These are phyloP conservation scores for Lycorma delicatula DNA, from an alignment of 1,140 invertebrate genomes.

Conservation along the genomic window DNA sequence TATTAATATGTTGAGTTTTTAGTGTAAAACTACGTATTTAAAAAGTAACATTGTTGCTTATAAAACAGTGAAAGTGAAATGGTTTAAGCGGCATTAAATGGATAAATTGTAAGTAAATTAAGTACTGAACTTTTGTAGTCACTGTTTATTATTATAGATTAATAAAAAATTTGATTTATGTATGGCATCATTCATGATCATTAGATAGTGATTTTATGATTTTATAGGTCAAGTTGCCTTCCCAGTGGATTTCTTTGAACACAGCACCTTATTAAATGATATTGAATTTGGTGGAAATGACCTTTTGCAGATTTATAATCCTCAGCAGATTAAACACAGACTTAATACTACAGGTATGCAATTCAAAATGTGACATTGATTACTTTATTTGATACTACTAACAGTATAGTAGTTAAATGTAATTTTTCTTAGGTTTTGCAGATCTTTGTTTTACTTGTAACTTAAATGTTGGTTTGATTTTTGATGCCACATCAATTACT, in stretches of 20 bases:
- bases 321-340: slow-evolving; percentile 86
- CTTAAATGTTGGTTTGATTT: too few species aligned
- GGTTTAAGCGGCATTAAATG: too few species aligned
- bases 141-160: neutral
- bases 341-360: slow-evolving; percentile 83
- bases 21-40: too few species aligned
- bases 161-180: neutral
- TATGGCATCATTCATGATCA: neutral
- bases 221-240: slow-evolving; percentile 51
- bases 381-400: too few species aligned
- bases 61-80: too few species aligned
- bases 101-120: too few species aligned
- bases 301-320: slow-evolving; percentile 89
- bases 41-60: too few species aligned
- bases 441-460: neutral
- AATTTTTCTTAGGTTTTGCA: neutral
- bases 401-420: too few species aligned
- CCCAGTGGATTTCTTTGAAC: slow-evolving; percentile 95
- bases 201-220: too few species aligned
- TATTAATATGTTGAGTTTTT: too few species aligned
- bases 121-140: neutral
- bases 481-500: too few species aligned
- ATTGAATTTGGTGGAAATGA: slow-evolving; percentile 95
- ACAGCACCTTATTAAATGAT: slow-evolving; percentile 82
- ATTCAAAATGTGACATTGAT: slow-evolving; percentile 36